phyloP scores from a whole-genome alignment of 2,113 vertebrate genomes.

The Odocoileus virginianus region DNA sequence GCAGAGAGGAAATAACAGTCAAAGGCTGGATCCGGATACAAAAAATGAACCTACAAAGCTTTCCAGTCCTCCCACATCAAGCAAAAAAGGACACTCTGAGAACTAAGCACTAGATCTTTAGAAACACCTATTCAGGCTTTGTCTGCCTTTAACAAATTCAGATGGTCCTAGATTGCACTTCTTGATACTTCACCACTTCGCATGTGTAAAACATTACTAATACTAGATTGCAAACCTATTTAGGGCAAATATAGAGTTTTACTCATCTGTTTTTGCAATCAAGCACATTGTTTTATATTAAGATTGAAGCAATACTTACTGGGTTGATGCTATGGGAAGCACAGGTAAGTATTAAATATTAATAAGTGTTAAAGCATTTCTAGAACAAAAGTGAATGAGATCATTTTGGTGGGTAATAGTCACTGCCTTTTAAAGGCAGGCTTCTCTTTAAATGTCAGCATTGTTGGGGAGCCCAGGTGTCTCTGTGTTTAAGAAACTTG shows the following conservation, averaged over 20 bases:
- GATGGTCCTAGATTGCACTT: not conserved
- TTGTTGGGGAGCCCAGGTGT: not conserved
- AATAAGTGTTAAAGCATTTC: not conserved
- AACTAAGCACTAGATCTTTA: not conserved
- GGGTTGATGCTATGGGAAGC: not conserved
- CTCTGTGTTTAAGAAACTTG: not conserved
- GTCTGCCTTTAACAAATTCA: not conserved
- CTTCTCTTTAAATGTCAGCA: not conserved
- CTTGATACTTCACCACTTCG: not conserved
- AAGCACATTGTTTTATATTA: not conserved
- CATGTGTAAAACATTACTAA: not conserved
- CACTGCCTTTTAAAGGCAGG: not conserved
- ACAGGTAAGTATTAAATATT: not conserved
- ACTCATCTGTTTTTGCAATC: not conserved
- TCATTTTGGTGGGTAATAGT: not conserved
- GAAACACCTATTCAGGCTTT: not conserved
- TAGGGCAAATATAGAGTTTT: not conserved
- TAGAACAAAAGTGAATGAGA: conserved; percentile 5
- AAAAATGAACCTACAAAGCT: not conserved
- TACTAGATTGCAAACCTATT: not conserved
- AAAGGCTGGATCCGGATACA: not conserved
- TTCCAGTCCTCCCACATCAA: not conserved
- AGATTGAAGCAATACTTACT: not conserved
- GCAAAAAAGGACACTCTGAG: not conserved
- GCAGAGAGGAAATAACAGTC: not conserved